Base-by-base conservation (phyloP, 1,140 invertebrate genomes). In the Glossosoma conforme region DNA sequence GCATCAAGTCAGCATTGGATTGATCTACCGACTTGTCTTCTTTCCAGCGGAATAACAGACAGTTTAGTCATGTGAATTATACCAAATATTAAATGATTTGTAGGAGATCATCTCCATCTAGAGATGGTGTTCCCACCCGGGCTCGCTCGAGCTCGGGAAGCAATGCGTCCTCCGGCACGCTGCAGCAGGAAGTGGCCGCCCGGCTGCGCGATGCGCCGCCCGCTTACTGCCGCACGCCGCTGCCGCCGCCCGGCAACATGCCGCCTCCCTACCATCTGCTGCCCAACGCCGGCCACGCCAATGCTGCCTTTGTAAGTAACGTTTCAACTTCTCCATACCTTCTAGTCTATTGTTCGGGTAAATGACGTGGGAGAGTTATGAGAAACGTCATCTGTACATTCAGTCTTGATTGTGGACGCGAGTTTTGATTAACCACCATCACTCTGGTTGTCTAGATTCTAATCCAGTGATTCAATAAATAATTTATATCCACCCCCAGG, bases 181-280 rank as follows among this genome's bases (percentile, higher is more conserved):
- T 58, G 10, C 56, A 58, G 40, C 37, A 41, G 20, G 44, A 20
- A n/a, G 47, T 58, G 14, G n/a, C 37, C 10, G 52, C 54, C 28
- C 22, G 56, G 5, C 15, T 58, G 32, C 28, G 47, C 24, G 52
- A 58, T 44, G 56, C 48, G 8, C 56, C 56, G 11, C 56, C 56
- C 2, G 28, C 52, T 13, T 58, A 58, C 25, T 44, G 30, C 19
- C 19, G 52, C 9, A 13, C 45, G 4, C 28, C 17, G 5, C n/a
- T 53, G 10, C 48, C 56, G 13, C 44, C 52, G 13, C 48, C 47
- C 1, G 48, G 44, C 10, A 48, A 52, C 17, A 52, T 43, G 4
- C 56, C 56, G 1, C 56, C 56, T 1, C 49, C 52, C 8, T 53
- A 51, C 32, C 18, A 37, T 15, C 6, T 52, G n/a, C 10, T 18